Evolutionary conservation across 2,888 invertebrate species (phyloP).

Genomic region (Eupsilia transversa): DNA sequence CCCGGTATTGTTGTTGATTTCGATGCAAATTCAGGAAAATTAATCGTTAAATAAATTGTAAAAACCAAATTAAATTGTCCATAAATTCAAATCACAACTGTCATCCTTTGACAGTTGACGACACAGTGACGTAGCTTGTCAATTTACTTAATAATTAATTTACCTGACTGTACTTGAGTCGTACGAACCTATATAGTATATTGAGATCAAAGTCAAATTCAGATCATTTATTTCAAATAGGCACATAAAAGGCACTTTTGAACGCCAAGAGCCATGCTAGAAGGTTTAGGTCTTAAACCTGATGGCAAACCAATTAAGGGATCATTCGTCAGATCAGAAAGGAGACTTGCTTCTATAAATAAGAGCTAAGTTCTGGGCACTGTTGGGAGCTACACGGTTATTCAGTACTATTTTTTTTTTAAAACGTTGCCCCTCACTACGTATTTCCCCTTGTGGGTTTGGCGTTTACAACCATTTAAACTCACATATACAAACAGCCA

Average conservation of each 20-base stretch:
- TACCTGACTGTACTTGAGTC: not conserved
- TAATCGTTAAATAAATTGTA: too few species aligned
- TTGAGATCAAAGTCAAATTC: constrained; percentile 1
- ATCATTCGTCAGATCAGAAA: not conserved
- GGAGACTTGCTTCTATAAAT: not conserved
- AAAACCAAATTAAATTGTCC: not conserved
- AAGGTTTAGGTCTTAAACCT: not conserved
- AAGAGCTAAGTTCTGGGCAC: not conserved
- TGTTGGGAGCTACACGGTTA: not conserved
- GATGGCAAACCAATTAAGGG: not conserved
- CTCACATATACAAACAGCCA: too few species aligned
- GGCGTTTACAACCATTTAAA: too few species aligned
- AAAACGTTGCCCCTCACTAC: too few species aligned
- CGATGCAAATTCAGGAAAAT: not conserved
- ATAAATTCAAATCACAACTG: not conserved
- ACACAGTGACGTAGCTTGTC: too few species aligned
- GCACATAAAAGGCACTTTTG: too few species aligned
- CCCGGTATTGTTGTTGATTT: constrained; percentile 33
- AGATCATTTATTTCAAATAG: too few species aligned
- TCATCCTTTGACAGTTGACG: too few species aligned
- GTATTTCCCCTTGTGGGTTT: too few species aligned
- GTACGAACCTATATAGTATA: not conserved
- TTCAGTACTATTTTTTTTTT: too few species aligned
- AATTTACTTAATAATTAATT: too few species aligned
- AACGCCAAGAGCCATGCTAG: not conserved